Evolutionary conservation across 2,888 invertebrate genomes (phyloP).

Genomic region (Noctua fimbriata): DNA sequence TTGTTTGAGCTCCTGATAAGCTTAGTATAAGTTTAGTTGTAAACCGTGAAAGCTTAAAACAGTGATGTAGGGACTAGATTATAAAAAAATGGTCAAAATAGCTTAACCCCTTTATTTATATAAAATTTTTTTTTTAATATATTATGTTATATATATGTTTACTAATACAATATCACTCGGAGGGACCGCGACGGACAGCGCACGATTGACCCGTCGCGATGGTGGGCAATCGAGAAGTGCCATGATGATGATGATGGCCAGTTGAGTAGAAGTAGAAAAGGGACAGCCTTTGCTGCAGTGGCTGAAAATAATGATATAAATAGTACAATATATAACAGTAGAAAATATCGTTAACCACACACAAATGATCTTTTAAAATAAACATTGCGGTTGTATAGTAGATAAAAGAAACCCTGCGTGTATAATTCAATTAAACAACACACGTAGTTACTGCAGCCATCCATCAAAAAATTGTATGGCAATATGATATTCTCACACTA

Average conservation of each 20-base stretch:
- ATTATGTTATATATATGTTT: too few species aligned
- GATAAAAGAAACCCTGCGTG: background rate
- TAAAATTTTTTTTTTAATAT: too few species aligned
- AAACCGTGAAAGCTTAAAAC: too few species aligned
- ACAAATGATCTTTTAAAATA: background rate
- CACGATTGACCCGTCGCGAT: too few species aligned
- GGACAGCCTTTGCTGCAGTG: background rate
- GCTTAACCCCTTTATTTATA: too few species aligned
- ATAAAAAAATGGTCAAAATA: too few species aligned
- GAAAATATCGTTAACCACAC: background rate
- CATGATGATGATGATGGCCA: background rate
- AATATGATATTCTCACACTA: conserved; percentile 30
- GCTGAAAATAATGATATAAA: background rate
- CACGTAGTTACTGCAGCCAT: background rate
- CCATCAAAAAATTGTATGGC: background rate
- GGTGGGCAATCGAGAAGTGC: background rate
- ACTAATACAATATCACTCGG: too few species aligned
- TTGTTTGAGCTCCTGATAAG: too few species aligned
- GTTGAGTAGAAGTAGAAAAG: background rate
- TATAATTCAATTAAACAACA: conserved; percentile 6
- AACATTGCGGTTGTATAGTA: background rate
- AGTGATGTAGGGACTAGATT: too few species aligned
- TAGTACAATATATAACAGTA: background rate
- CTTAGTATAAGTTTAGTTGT: too few species aligned
- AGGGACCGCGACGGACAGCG: too few species aligned